These are phyloP conservation scores for Halichoeres trimaculatus DNA, from an alignment of 2,113 vertebrate genomes.

Conservation along the genomic window DNA sequence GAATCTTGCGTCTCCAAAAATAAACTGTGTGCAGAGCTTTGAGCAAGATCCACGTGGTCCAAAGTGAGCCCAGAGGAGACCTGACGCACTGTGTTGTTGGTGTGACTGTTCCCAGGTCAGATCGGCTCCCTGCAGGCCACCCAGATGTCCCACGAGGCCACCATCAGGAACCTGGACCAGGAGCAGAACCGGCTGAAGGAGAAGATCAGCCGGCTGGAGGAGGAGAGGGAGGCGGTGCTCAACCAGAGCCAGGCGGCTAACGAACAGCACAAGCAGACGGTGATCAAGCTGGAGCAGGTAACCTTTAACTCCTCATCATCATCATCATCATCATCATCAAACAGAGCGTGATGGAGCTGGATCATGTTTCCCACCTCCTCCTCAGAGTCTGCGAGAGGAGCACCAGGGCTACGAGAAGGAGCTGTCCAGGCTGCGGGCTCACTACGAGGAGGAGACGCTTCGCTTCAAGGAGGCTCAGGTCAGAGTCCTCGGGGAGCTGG, in stretches of 20 bases:
- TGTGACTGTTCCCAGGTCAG: slow-evolving; percentile 85
- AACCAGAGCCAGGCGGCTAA: slow-evolving; percentile 90
- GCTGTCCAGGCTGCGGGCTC: slow-evolving; percentile 86
- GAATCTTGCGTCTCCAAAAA: too few relatives aligned
- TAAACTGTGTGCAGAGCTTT: too few relatives aligned
- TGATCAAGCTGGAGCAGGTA: slow-evolving; percentile 92
- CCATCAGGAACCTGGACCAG: slow-evolving; percentile 93
- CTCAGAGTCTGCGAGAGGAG: slow-evolving; percentile 91
- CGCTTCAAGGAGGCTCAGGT: slow-evolving; percentile 91
- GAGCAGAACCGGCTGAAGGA: slow-evolving; percentile 92
- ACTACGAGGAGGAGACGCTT: slow-evolving; percentile 89
- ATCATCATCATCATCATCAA: too few relatives aligned
- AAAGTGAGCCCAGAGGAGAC: too few relatives aligned
- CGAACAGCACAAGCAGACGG: slow-evolving; percentile 92
- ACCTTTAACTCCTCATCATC: too few relatives aligned
- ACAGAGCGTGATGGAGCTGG: too few relatives aligned
- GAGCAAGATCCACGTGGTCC: too few relatives aligned
- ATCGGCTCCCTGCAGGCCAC: slow-evolving; percentile 96
- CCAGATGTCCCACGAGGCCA: slow-evolving; percentile 95
- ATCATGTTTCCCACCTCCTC: too few relatives aligned
- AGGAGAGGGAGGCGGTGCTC: slow-evolving; percentile 90
- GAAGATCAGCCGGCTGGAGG: slow-evolving; percentile 90
- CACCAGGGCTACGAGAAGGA: slow-evolving; percentile 94
- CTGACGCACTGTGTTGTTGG: neutral
- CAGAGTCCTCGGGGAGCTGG: slow-evolving; percentile 90